phyloP scores from a whole-genome alignment of 2,113 vertebrate genomes.

The Hemichromis elongatus region DNA sequence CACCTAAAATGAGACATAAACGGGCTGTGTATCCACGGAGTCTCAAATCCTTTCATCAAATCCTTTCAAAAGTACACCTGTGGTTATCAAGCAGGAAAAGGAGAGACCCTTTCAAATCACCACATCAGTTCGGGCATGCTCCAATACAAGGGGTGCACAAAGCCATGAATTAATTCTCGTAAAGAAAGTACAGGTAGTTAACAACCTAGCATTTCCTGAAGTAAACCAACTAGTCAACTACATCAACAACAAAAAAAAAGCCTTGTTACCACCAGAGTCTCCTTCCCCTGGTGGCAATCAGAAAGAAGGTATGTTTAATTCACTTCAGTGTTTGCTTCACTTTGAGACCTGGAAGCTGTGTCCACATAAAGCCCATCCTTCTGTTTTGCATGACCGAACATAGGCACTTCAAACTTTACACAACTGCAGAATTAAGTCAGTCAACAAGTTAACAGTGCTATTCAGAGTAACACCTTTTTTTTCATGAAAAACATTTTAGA shows the following conservation, averaged over 20 bases:
- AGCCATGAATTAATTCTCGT: neutral
- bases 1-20: neutral
- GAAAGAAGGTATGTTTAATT: neutral
- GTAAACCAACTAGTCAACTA: neutral
- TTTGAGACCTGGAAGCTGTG: neutral
- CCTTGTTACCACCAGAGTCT: neutral
- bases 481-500: neutral
- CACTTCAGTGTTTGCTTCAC: neutral
- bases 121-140: neutral
- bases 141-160: neutral
- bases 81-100: neutral
- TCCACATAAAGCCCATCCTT: neutral
- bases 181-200: neutral
- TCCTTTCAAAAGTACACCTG: neutral
- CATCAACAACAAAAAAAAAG: neutral
- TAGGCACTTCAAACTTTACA: neutral
- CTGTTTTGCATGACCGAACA: neutral
- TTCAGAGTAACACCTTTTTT: neutral
- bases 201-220: neutral
- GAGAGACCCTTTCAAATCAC: neutral
- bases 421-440: neutral
- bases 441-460: neutral
- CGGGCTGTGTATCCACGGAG: neutral
- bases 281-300: neutral
- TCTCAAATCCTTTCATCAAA: neutral